These are phyloP conservation scores for Cercopithecus hamlyni DNA, from an alignment of 2,797 vertebrate genomes.

Conservation along the genomic window DNA sequence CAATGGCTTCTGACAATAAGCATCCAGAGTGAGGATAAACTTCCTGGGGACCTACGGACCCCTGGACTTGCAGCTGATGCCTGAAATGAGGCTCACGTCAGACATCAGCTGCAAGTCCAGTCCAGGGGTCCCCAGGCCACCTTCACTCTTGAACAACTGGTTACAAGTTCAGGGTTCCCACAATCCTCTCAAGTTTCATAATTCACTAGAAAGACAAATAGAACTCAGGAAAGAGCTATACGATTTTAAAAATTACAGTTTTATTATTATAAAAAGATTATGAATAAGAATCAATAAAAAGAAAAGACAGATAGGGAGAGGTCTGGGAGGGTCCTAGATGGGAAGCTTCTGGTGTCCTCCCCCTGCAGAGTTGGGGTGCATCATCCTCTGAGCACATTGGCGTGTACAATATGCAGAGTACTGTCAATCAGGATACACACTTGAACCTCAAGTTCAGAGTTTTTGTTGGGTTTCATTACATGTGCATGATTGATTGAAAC, in stretches of 20 bases:
- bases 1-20: background rate
- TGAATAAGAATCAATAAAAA: background rate
- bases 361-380: background rate
- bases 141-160: background rate
- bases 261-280: background rate
- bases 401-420: accelerated
- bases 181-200: background rate
- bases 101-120: background rate
- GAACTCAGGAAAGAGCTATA: background rate
- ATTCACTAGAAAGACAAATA: background rate
- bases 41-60: too few species aligned
- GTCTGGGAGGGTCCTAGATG: background rate
- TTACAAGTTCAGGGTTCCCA: too few species aligned
- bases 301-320: background rate
- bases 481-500: background rate
- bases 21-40: background rate
- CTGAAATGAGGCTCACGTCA: background rate
- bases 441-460: background rate
- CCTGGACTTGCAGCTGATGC: too few species aligned
- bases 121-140: background rate
- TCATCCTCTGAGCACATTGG: too few species aligned
- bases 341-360: background rate
- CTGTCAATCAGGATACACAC: background rate
- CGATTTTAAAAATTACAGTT: background rate
- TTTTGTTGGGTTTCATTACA: background rate